Conservation (phyloP, 1,140 invertebrate species). For the Schlechtendalia chinensis region DNA sequence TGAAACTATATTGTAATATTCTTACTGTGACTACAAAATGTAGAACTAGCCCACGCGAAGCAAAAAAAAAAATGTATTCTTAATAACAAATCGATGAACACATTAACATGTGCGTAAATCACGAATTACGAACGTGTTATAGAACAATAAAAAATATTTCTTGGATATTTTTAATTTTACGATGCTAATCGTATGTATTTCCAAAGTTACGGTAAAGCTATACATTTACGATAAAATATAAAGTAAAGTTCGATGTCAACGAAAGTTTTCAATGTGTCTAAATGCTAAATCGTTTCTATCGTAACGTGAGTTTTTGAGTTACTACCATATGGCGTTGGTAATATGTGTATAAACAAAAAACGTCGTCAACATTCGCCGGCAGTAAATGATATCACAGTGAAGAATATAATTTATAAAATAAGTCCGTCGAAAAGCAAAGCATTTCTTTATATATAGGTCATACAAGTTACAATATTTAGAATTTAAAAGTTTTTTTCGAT, state of each 20-base stretch:
- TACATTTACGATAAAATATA: too few species aligned
- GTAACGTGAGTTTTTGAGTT: conserved; percentile 2
- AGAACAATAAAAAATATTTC: too few species aligned
- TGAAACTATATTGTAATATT: too few species aligned
- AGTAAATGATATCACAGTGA: neutral
- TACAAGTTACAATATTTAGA: too few species aligned
- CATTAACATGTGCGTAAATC: neutral
- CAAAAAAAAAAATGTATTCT: neutral
- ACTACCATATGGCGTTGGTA: neutral
- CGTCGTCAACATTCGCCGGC: neutral
- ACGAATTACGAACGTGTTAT: neutral
- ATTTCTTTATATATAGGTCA: too few species aligned
- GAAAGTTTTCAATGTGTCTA: conserved; percentile 13
- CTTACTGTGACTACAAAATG: neutral
- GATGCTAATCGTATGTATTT: neutral
- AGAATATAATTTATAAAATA: neutral
- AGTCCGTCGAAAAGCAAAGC: neutral
- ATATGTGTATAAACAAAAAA: neutral
- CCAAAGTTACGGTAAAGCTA: neutral
- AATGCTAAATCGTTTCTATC: conserved; percentile 4
- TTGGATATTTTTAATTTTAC: neutral
- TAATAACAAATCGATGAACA: neutral
- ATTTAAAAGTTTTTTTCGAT: too few species aligned
- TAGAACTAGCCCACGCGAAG: neutral
- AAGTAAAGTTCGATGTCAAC: neutral